Base-by-base conservation (phyloP, 2,797 vertebrate genomes). In the Cynodonichthys magdalenae region DNA sequence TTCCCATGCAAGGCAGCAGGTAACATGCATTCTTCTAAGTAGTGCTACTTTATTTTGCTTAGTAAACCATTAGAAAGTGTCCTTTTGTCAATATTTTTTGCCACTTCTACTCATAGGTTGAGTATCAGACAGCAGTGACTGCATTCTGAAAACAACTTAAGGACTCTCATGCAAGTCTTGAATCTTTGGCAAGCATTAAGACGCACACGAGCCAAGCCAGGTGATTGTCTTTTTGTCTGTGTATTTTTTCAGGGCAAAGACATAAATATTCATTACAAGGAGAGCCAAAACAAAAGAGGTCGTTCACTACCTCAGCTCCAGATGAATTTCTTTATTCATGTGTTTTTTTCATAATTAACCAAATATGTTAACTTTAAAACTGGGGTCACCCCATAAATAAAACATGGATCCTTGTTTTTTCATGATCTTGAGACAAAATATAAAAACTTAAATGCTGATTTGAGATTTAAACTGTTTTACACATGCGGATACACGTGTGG, bases 21-120 rank as follows among this genome's bases (percentile, higher is more conserved):
- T 11, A 39, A 14, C 3, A 39, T 14, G 36, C 11, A 39, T 39
- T 39, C 11, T 11, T 2, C 36, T 4, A 39, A 39, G 1, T 4
- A 39, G 12, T 39, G 2, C 34, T 36, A 11, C 36, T 39, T 39
- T 46, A 8, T 1, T 80, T 73, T 45, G 69, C 71, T 69, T 68
- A 66, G 69, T 75, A 46, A 79, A 80, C 47, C 61, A 82, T 45
- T 49, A 62, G 19, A 56, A 81, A 45, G 45, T 64, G 59, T 69
- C 65, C 77, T 66, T n/a, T 64, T 62, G 63, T 75, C 65, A 50
- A 75, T 65, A 68, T 66, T 51, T 54, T 34, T 65, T 65, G 41
- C 56, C 24, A 51, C 45, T 71, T 81, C 82, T 89, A 87, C 90
- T 90, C 90, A 88, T 87, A 90, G 83, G 68, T 70, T 51, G 31